phyloP scores from a whole-genome alignment of 1,140 invertebrate genomes.

The Gonatopus flavifemur region DNA sequence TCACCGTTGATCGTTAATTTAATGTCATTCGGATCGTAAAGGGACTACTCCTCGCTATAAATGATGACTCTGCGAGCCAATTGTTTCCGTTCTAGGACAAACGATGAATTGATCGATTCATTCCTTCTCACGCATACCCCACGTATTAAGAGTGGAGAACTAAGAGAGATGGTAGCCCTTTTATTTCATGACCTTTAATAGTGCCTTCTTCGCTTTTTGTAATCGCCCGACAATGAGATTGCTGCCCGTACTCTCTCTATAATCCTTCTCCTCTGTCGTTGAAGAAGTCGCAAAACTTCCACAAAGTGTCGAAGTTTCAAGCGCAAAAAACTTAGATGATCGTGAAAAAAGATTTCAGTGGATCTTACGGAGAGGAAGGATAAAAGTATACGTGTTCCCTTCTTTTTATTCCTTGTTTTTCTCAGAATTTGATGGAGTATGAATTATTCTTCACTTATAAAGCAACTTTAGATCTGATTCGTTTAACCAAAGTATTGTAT shows the following conservation, averaged over 20 bases:
- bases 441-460: no score
- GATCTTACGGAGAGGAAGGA: no score
- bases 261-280: not conserved
- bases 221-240: no score
- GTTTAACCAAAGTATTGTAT: no score
- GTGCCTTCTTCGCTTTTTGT: not conserved
- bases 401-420: no score
- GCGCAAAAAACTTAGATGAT: conserved; percentile 10
- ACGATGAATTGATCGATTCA: not conserved
- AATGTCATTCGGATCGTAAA: conserved; percentile 3
- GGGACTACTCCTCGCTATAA: not conserved
- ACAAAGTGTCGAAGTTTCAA: conserved; percentile 16
- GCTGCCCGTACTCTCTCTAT: no score
- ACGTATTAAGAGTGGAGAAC: not conserved
- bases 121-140: not conserved
- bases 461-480: no score
- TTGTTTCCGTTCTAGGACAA: not conserved
- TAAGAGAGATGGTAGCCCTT: not conserved
- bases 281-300: not conserved
- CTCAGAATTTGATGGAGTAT: no score
- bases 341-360: no score
- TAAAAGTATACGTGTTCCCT: no score
- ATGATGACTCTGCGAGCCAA: not conserved
- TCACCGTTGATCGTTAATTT: conserved; percentile 19
- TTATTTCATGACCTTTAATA: conserved; percentile 17